Evolutionary conservation across 2,113 vertebrate species (phyloP).

Genomic region (Conger conger): DNA sequence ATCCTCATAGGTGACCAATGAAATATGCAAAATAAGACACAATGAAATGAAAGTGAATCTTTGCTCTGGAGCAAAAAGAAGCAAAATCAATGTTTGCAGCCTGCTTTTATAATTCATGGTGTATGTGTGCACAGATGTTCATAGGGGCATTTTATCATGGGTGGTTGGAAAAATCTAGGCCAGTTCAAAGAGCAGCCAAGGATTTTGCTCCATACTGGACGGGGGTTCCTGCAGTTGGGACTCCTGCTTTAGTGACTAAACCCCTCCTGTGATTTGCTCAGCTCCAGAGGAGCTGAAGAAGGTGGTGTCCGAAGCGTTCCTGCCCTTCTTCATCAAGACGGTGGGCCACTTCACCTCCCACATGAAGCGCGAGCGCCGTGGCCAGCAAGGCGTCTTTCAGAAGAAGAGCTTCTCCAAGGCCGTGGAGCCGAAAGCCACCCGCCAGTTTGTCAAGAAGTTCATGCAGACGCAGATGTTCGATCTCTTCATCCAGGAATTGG

Average conservation of each 20-base stretch:
- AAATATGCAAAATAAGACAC: too few species aligned
- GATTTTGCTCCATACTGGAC: background rate
- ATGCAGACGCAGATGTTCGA: conserved; percentile 81
- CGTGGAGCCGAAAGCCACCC: conserved; percentile 59
- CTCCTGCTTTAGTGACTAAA: background rate
- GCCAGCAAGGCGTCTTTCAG: conserved; percentile 65
- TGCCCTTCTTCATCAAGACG: conserved; percentile 74
- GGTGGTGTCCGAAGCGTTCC: conserved; percentile 72
- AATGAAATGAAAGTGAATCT: too few species aligned
- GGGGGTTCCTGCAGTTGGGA: background rate
- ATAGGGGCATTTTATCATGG: too few species aligned
- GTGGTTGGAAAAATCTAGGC: too few species aligned
- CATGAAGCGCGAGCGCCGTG: conserved; percentile 61
- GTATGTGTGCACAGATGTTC: background rate
- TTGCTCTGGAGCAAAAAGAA: too few species aligned
- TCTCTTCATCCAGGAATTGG: conserved; percentile 79
- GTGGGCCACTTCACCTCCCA: conserved; percentile 74
- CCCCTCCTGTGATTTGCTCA: conserved; percentile 38
- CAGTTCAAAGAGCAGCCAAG: background rate
- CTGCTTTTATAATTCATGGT: background rate
- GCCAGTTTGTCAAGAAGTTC: conserved; percentile 74
- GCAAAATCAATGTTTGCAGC: background rate
- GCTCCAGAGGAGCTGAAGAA: conserved; percentile 72
- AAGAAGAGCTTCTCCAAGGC: conserved; percentile 75
- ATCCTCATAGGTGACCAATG: too few species aligned